Base-by-base conservation (phyloP, 2,113 vertebrate species). In the Halichoeres trimaculatus region DNA sequence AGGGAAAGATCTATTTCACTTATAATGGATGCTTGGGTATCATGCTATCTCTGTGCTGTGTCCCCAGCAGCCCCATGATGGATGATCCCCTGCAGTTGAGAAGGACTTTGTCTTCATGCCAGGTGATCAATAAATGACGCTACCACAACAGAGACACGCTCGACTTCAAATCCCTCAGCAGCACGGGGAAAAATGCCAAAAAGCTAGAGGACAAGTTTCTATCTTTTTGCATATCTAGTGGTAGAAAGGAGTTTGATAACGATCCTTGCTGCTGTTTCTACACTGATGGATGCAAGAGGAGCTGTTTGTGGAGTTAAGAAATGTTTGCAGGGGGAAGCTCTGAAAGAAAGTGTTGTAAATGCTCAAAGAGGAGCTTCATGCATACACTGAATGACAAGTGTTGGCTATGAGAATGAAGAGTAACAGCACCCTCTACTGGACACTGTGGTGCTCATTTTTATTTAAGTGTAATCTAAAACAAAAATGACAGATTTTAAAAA, bases 391-490 rank as follows among this genome's bases (percentile, higher is more conserved):
- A 7, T 16, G 23, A 4, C 1, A 6, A 70, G 50, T 22, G 4
- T 30, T n/a, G 53, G 34, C 54, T 30, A 38, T 3, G 19, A 10
- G 6, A 43, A 52, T 53, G 43, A 26, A 85, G 71, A 23, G 60
- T 43, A 20, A 57, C 48, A 70, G 66, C 23, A 79, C 82, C 88
- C 85, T 85, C 91, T 84, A 3, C 63, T 88, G 91, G 87, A 63
- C 24, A 54, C 26, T 14, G 14, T 1, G 1, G 36, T n/a, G 20
- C 41, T 20, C 16, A 35, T n/a, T 53, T 9, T 34, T 24, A 23
- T 30, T 2, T 24, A 24, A 53, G 6, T 40, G 19, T 23, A 3
- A 57, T 14, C 3, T 63, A 11, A 4, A 8, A 34, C 8, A n/a
- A n/a, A n/a, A n/a, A n/a, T n/a, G n/a, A n/a, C n/a, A n/a, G n/a